phyloP scores from a whole-genome alignment of 2,797 vertebrate genomes.

The Platalea minor region DNA sequence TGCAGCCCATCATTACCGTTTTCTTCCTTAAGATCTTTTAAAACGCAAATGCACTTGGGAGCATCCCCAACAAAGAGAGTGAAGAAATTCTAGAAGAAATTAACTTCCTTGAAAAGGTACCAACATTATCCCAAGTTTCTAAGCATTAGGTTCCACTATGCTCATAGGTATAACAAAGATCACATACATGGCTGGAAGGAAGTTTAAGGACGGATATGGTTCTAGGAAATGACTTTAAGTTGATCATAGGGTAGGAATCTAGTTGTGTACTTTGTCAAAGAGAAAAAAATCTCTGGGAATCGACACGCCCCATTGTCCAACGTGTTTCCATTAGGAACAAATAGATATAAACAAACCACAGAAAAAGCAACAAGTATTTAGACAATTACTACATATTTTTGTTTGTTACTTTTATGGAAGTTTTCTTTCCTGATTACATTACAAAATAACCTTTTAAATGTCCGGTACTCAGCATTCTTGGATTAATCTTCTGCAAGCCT shows the following conservation, averaged over 20 bases:
- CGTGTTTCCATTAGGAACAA: neutral
- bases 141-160: neutral
- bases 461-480: neutral
- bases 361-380: neutral
- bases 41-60: neutral
- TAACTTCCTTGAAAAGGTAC: neutral
- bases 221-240: neutral
- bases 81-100: neutral
- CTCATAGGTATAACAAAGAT: neutral
- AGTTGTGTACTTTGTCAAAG: neutral
- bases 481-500: neutral
- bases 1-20: neutral
- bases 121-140: neutral
- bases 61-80: neutral
- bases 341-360: neutral
- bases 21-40: neutral
- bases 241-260: neutral
- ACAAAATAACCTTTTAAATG: neutral
- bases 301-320: neutral
- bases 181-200: neutral
- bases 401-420: neutral
- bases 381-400: neutral
- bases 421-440: neutral
- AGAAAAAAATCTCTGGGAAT: neutral
- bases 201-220: neutral